Evolutionary conservation across 2,113 vertebrate genomes (phyloP), one percentile per base, ranked within the genome.

Genomic region (Vulpes ferrilata): DNA sequence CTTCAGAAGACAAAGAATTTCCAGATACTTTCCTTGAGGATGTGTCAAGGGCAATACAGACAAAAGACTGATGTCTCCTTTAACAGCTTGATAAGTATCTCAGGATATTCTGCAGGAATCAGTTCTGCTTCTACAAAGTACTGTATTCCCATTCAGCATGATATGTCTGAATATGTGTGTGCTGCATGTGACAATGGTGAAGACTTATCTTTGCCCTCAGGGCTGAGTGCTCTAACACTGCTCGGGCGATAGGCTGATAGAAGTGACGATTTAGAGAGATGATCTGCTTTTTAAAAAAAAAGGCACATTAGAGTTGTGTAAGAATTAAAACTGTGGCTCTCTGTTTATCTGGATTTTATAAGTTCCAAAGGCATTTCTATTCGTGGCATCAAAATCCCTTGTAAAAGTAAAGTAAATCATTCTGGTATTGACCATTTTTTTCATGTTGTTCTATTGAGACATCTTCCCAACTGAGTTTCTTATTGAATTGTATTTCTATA

Each of bases 401-500:
- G 98, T 98, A 99, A 98, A 98, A 98, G 97, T 98, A 98, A 99
- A 98, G 98, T 98, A 98, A 99, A 99, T 99, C 98, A 99, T 99
- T 99, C 98, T 98, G 96, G 98, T 99, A 99, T 99, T 99, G 99
- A 99, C 98, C 97, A 98, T 99, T 98, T 99, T 98, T 99, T 98
- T 98, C 98, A 97, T 98, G 98, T 98, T 23, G 0, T 98, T 98
- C 99, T 99, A 98, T 98, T 98, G 99, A 99, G 99, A 98, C 98
- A 98, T 98, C 99, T 99, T 99, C 99, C 99, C 99, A 99, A 98
- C 99, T 99, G 99, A 98, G 98, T 99, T 99, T 98, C 99, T 99
- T 99, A 99, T 99, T 99, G 99, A 99, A 99, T 98, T 99, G 99
- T 99, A 99, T 99, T 99, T 99, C 99, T 99, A 98, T 99, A 99